These are phyloP conservation scores for Ceyx melanurus DNA, from an alignment of 2,113 vertebrate species.

Conservation along the genomic window DNA sequence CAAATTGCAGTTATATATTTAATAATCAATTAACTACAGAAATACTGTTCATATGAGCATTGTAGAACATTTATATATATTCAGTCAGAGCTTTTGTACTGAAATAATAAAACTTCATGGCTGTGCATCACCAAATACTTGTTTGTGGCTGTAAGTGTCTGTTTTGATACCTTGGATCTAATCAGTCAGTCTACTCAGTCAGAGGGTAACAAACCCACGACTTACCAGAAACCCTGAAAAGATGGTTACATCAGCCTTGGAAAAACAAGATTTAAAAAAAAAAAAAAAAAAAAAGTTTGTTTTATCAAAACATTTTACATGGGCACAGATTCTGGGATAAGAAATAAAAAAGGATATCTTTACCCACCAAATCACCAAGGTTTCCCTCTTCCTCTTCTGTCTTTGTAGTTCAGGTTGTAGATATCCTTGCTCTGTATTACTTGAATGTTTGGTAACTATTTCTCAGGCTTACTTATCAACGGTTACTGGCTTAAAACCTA, in stretches of 20 bases:
- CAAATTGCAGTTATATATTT: neutral
- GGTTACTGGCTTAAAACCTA: neutral
- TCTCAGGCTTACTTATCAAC: neutral
- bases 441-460: neutral
- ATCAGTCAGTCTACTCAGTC: neutral
- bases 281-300: rapidly evolving
- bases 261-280: neutral
- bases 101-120: neutral
- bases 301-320: neutral
- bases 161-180: neutral
- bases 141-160: neutral
- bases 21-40: neutral
- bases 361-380: neutral
- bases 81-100: neutral
- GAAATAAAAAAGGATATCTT: neutral
- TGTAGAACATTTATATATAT: neutral
- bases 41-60: neutral
- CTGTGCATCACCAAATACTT: neutral
- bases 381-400: neutral
- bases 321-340: neutral
- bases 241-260: neutral
- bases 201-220: neutral
- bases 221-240: neutral
- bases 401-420: neutral
- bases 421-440: neutral